These are phyloP conservation scores for Anser brachyrhynchus DNA, from an alignment of 2,113 vertebrate genomes.

Conservation along the genomic window DNA sequence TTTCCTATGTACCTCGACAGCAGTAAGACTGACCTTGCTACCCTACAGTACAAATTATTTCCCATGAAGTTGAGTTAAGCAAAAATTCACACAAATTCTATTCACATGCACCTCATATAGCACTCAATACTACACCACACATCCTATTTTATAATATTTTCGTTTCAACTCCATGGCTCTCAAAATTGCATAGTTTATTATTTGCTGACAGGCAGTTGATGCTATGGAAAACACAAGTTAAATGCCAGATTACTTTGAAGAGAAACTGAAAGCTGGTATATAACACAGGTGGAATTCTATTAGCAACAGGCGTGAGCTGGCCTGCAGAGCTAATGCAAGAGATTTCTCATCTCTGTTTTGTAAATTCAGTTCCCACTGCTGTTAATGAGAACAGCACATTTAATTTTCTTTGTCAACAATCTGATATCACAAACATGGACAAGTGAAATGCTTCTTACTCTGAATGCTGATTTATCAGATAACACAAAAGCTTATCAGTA, in stretches of 20 bases:
- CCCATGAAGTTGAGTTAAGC: background rate
- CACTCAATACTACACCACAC: background rate
- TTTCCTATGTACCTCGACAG: background rate
- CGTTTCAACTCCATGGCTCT: background rate
- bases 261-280: background rate
- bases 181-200: background rate
- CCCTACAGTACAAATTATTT: background rate
- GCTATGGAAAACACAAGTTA: background rate
- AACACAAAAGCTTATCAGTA: background rate
- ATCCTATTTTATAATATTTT: background rate
- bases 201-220: background rate
- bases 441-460: background rate
- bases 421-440: background rate
- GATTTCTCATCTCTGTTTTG: background rate
- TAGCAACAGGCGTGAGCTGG: background rate
- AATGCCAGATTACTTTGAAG: background rate
- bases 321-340: background rate
- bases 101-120: background rate
- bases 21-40: background rate
- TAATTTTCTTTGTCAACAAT: slow-evolving; percentile 8
- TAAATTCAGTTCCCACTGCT: background rate
- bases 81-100: background rate
- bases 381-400: background rate
- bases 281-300: background rate
- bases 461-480: background rate